Conservation (phyloP, 35 echinoderm and acorn worm species). For the Hemicentrotus pulcherrimus region DNA sequence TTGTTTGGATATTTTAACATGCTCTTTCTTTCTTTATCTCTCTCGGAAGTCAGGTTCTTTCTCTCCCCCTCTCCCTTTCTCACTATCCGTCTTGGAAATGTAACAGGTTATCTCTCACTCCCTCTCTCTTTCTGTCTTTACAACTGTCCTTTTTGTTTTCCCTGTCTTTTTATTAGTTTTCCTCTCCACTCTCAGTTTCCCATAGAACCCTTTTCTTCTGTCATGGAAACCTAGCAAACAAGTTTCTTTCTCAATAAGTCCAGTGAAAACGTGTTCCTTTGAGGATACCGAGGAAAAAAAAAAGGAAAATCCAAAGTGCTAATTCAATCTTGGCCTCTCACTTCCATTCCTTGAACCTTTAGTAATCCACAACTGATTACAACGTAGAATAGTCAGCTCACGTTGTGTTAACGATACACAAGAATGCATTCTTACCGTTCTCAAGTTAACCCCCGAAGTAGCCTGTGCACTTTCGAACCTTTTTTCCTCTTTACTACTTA, state of each 20-base stretch:
- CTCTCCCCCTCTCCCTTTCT: too few species aligned
- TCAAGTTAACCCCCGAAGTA: constrained; percentile 9
- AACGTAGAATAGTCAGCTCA: not conserved
- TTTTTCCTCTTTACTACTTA: not conserved
- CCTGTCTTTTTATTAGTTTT: not conserved
- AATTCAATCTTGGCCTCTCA: not conserved
- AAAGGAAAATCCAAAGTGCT: not conserved
- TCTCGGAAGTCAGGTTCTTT: too few species aligned
- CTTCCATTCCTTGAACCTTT: not conserved
- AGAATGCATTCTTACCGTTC: not conserved
- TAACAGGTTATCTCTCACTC: too few species aligned
- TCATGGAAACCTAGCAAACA: constrained; percentile 2
- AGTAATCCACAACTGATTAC: not conserved
- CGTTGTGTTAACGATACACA: not conserved
- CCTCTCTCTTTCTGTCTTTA: too few species aligned
- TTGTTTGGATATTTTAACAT: too few species aligned
- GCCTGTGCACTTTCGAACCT: not conserved
- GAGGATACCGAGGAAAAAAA: not conserved
- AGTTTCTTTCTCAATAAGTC: not conserved
- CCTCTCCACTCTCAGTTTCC: not conserved
- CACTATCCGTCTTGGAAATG: too few species aligned
- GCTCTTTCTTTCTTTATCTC: too few species aligned
- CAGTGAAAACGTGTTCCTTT: not conserved
- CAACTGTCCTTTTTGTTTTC: not conserved
- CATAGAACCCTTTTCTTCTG: not conserved